Evolutionary conservation across 2,797 vertebrate species (phyloP).

Genomic region (Scolopax bukidnonensis): DNA sequence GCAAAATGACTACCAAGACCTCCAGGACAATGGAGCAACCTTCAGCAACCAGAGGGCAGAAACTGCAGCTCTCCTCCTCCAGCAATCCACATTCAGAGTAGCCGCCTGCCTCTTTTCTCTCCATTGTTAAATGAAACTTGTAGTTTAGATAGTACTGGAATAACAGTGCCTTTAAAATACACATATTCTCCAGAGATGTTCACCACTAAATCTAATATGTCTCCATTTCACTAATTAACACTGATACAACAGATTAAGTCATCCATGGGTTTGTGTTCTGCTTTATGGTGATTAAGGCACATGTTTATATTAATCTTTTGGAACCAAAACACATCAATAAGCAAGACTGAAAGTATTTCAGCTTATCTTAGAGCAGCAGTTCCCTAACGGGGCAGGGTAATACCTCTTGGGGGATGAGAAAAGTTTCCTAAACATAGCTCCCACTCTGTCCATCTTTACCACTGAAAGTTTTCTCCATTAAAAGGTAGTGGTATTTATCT

Average conservation of each 20-base stretch:
- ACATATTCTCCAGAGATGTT: not conserved
- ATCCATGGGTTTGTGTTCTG: not conserved
- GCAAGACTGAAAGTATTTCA: not conserved
- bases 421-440: not conserved
- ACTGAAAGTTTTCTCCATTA: not conserved
- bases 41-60: not conserved
- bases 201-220: not conserved
- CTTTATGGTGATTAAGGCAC: not conserved
- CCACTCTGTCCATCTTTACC: not conserved
- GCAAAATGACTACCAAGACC: not conserved
- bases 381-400: fast-evolving
- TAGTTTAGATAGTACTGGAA: not conserved
- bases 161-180: not conserved
- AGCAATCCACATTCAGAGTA: not conserved
- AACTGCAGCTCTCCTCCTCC: not conserved
- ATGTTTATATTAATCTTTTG: not conserved
- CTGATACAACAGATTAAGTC: not conserved
- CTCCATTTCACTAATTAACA: not conserved
- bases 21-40: not conserved
- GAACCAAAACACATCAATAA: not conserved
- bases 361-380: not conserved
- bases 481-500: not conserved
- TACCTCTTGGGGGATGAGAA: not conserved
- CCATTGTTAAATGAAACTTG: not conserved
- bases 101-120: not conserved